These are phyloP conservation scores for Daubentonia madagascariensis DNA, from an alignment of 2,113 vertebrate genomes.

Conservation along the genomic window DNA sequence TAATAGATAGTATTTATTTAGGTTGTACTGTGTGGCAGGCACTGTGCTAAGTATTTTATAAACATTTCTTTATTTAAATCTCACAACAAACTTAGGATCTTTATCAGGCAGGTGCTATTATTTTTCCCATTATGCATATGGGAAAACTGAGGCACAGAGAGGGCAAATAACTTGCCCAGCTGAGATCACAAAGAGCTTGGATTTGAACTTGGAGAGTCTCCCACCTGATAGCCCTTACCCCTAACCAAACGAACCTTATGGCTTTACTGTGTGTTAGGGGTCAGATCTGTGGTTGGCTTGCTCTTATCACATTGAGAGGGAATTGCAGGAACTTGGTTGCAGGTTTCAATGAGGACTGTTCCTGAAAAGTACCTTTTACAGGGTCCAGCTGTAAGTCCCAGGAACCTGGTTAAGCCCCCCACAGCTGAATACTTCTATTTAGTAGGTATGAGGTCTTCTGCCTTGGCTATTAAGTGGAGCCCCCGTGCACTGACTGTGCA, in stretches of 20 bases:
- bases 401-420: fast-evolving
- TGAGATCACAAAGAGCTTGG: not conserved
- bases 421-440: not conserved
- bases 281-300: not conserved
- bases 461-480: not conserved
- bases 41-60: not conserved
- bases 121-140: not conserved
- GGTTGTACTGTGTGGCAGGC: not conserved
- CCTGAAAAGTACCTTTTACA: not conserved
- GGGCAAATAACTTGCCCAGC: not conserved
- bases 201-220: not conserved
- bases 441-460: not conserved
- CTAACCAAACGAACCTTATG: too few species aligned
- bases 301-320: not conserved
- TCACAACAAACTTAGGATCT: not conserved
- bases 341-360: not conserved
- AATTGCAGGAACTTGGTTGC: not conserved
- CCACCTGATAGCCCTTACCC: not conserved
- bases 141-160: not conserved
- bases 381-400: not conserved
- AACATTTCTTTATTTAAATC: not conserved
- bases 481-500: not conserved
- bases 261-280: not conserved
- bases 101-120: not conserved
- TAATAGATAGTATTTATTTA: not conserved